Evolutionary conservation across 2,888 invertebrate genomes (phyloP).

Genomic region (Rotaria magnacalcarata): DNA sequence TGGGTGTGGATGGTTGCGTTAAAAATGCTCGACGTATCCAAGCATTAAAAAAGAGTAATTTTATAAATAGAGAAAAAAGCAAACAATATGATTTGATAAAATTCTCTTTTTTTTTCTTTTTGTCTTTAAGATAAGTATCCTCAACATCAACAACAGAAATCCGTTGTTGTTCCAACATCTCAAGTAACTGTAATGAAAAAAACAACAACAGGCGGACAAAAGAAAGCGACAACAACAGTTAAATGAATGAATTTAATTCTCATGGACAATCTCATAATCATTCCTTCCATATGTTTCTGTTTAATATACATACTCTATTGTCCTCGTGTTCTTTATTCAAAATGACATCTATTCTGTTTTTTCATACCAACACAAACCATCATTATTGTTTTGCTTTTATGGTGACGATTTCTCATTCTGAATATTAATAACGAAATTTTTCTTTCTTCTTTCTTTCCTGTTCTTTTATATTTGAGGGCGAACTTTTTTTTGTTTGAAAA

Average conservation of each 20-base stretch:
- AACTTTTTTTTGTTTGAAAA: background rate
- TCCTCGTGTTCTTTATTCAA: background rate
- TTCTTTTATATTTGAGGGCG: too few species aligned
- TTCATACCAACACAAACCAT: background rate
- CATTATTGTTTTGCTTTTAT: background rate
- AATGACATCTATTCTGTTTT: conserved; percentile 22
- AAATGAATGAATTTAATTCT: conserved; percentile 1
- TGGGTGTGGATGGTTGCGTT: conserved; percentile 53
- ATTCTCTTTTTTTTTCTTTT: too few species aligned
- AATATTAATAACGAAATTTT: background rate
- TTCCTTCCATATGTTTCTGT: too few species aligned
- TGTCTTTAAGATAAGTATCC: background rate
- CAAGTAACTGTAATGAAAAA: background rate
- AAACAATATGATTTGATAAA: too few species aligned
- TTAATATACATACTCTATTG: too few species aligned
- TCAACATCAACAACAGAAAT: background rate
- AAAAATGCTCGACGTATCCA: conserved; percentile 55
- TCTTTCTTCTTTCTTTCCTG: background rate
- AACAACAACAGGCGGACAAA: conserved; percentile 1
- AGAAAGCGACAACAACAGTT: background rate
- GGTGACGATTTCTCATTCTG: background rate
- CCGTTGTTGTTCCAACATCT: background rate
- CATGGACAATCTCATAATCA: background rate
- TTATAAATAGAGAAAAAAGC: too few species aligned
- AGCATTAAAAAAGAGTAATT: conserved; percentile 15